phyloP scores from a whole-genome alignment of 2,888 invertebrate species.

The Cosmopolites sordidus region DNA sequence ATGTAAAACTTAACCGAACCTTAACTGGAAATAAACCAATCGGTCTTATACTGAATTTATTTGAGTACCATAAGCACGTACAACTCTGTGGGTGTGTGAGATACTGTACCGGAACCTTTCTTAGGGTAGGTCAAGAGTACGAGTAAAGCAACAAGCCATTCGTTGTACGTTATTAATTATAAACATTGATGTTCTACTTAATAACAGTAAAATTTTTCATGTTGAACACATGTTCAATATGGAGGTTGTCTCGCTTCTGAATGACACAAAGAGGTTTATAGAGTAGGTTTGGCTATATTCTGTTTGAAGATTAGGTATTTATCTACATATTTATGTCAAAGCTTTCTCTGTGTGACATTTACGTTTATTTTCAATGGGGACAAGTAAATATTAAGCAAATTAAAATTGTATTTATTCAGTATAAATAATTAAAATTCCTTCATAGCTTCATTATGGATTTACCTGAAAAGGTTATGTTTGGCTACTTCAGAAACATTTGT shows the following conservation, averaged over 20 bases:
- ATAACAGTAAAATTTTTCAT: not conserved
- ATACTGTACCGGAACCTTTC: not conserved
- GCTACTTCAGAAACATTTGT: too few relatives aligned
- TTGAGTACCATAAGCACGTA: constrained; percentile 12
- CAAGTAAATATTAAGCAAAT: too few relatives aligned
- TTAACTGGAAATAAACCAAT: constrained; percentile 8
- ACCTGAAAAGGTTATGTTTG: too few relatives aligned
- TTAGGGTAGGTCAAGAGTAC: constrained; percentile 25
- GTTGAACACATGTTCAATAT: not conserved
- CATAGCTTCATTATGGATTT: too few relatives aligned
- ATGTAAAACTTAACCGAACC: constrained; percentile 1
- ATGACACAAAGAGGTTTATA: too few relatives aligned
- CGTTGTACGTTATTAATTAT: not conserved
- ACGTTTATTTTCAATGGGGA: too few relatives aligned
- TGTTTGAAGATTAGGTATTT: too few relatives aligned
- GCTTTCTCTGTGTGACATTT: too few relatives aligned
- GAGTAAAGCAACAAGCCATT: constrained; percentile 10
- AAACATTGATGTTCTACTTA: constrained; percentile 1
- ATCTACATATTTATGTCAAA: too few relatives aligned
- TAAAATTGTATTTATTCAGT: too few relatives aligned
- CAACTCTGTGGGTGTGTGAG: constrained; percentile 15
- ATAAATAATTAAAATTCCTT: too few relatives aligned
- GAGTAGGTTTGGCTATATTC: too few relatives aligned
- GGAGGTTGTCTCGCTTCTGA: not conserved
- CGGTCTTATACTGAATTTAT: constrained; percentile 9